Base-by-base conservation (phyloP, 1,140 invertebrate genomes). In the Drosophila rhopaloa region DNA sequence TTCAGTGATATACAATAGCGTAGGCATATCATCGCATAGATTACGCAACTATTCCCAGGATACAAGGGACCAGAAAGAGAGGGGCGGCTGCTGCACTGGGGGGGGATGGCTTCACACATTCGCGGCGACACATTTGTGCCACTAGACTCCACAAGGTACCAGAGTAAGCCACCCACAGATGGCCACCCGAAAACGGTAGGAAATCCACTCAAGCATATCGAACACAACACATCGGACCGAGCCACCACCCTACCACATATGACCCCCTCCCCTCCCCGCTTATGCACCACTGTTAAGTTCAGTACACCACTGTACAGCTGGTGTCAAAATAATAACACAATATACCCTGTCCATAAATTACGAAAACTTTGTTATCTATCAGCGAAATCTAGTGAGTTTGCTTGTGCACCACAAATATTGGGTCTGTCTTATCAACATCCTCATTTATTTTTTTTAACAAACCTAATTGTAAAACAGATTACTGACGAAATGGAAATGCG, bases 11-110 rank as follows among this genome's bases (percentile, higher is more conserved):
- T 76, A 84, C 72, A 84, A 83, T 72, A 60, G 81, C 63, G 57
- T 74, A 77, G 59, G 77, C 73, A 85, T 81, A 85, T 85, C 81
- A 84, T 85, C 81, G 76, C 83, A 80, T 84, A 83, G 84, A 88
- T 88, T 88, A 89, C 85, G 84, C 84, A 88, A 88, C 84, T 89
- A 88, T 88, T 82, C 67, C 73, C 71, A 46, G 40, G 43, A 57
- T 51, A 38, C 27, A 37, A 24, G 13, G 14, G 35, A 14, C 41
- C 37, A 44, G 14, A 16, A 27, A 43, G 40, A 60, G 27, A 32
- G 24, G 32, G 16, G 4, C 32, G 11, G 4, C 32, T 11, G 35
- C n/a, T 5, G 41, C 19, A 4, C 6, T 14, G 40, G 29, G 0
- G 32, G 29, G 38, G 37, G 1, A 16, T 37, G 48, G 29, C 53